A percentile compares a stretch with the other conserved stretches of the same genome.
Conservation (phyloP, 1,140 invertebrate genomes). For the Aphaenogaster ashmeadi region DNA sequence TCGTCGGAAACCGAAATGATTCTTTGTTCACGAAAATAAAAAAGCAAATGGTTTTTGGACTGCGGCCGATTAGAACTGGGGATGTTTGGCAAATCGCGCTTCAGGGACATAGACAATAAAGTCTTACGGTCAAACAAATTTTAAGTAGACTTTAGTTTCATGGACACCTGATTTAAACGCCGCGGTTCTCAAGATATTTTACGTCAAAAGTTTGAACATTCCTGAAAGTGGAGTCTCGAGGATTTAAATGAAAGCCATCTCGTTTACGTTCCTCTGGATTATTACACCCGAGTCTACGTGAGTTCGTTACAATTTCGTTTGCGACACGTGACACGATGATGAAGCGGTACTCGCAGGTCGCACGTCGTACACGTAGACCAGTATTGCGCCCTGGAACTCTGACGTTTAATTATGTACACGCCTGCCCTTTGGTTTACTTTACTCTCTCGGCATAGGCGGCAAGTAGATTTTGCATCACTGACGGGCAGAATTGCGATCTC, state of each 20-base stretch:
- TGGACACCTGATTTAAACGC: slow-evolving; percentile 14
- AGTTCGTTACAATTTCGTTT: slow-evolving; percentile 77
- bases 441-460: slow-evolving; percentile 61
- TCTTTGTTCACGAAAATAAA: slow-evolving; percentile 23
- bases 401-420: slow-evolving; percentile 84
- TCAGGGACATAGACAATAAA: neutral
- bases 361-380: slow-evolving; percentile 70
- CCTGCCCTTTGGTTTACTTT: slow-evolving; percentile 81
- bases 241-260: slow-evolving; percentile 18
- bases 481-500: slow-evolving; percentile 33
- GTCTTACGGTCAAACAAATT: neutral
- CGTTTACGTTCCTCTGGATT: slow-evolving; percentile 32
- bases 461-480: slow-evolving; percentile 60
- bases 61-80: neutral
- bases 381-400: slow-evolving; percentile 78
- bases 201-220: slow-evolving; percentile 23
- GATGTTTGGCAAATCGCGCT: neutral
- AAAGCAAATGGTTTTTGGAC: neutral
- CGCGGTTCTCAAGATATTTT: slow-evolving; percentile 11
- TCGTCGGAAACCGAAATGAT: slow-evolving; percentile 2
- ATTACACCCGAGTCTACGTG: slow-evolving; percentile 25
- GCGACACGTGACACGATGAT: slow-evolving; percentile 64
- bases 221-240: slow-evolving; percentile 3
- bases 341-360: slow-evolving; percentile 44
- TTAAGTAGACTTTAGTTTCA: neutral